Evolutionary conservation across 2,888 invertebrate species (phyloP), one percentile per base, ranked within the genome.

Genomic region (Stegophylla sp.): DNA sequence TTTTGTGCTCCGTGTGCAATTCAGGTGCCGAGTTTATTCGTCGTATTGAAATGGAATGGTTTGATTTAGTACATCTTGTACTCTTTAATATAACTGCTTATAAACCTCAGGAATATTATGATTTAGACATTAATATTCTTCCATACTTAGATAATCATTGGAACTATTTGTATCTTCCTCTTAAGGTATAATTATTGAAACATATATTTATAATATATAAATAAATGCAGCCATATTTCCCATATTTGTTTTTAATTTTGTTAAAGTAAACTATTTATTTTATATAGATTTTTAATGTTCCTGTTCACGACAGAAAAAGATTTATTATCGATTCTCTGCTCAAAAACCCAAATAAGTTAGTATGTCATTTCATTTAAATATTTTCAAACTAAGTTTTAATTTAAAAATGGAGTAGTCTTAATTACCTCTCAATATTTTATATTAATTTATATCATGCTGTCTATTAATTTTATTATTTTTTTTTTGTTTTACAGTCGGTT

Each of bases 1-100:
- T 96, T 88, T 92, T 94, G 84, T 97, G 96, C 88, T 91, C 93
- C 56, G 89, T 92, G 85, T 97, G 97, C 88, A 96, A 96, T 88
- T 90, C 91, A 84, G 95, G 95, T 41, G 87, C 88, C 82, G 94
- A 94, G 87, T 95, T 93, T 87, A 87, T 95, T 83, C 90, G 95
- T 83, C 90, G 96, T 82, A 88, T 97, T 84, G 93, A 94, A 88
- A 89, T 95, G 86, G 92, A 91, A 87, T 96, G 96, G 95, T 90
- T 92, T 83, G 96, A 96, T 87, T 88, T 96, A 84, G 92, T 94
- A 72, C 96, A 96, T 87, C 90, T 97, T 84, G 92, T 94, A 87
- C 89, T 96, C 82, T 96, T 94, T 88, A 96, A 96, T 88, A 90
- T 97, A 84, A 94, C 94, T 48, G 90, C 93, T 20, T 91, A 91